Evolutionary conservation across 1,140 invertebrate genomes (phyloP).

Genomic region (Meloidogyne floridensis): DNA sequence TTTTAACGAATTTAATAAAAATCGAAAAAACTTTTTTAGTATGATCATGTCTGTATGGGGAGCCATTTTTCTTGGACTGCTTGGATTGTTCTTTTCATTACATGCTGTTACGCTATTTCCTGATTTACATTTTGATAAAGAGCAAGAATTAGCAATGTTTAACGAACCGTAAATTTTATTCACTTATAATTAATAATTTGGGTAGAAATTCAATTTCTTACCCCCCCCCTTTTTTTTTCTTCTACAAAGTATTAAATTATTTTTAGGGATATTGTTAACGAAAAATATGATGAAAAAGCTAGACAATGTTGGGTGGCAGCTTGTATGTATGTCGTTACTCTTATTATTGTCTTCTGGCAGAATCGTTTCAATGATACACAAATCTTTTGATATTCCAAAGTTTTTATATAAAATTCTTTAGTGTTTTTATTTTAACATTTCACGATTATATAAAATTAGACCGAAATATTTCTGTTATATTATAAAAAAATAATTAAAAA

Average conservation of each 20-base stretch:
- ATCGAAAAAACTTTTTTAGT: constrained; percentile 41
- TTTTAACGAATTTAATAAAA: not conserved
- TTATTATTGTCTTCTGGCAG: constrained; percentile 65
- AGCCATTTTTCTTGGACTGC: constrained; percentile 62
- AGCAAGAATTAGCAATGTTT: constrained; percentile 32
- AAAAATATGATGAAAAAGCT: constrained; percentile 60
- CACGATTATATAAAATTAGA: not conserved
- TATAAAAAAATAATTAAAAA: not conserved
- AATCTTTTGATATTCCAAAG: constrained; percentile 46
- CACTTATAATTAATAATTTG: no score
- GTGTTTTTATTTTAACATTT: constrained; percentile 15
- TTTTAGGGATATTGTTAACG: constrained; percentile 29
- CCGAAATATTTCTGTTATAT: not conserved
- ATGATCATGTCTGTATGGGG: constrained; percentile 66
- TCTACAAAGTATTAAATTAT: not conserved
- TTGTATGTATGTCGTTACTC: constrained; percentile 62
- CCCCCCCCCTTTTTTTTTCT: no score
- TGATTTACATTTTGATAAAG: constrained; percentile 56
- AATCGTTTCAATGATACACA: constrained; percentile 58
- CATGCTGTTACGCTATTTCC: constrained; percentile 64
- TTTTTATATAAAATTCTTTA: constrained; percentile 14
- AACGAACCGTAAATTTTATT: not conserved
- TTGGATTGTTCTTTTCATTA: constrained; percentile 63
- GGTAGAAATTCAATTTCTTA: no score
- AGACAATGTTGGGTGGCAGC: constrained; percentile 65